Evolutionary conservation across 1,140 invertebrate genomes (phyloP).

Genomic region (Leptestheria dahalacensis): DNA sequence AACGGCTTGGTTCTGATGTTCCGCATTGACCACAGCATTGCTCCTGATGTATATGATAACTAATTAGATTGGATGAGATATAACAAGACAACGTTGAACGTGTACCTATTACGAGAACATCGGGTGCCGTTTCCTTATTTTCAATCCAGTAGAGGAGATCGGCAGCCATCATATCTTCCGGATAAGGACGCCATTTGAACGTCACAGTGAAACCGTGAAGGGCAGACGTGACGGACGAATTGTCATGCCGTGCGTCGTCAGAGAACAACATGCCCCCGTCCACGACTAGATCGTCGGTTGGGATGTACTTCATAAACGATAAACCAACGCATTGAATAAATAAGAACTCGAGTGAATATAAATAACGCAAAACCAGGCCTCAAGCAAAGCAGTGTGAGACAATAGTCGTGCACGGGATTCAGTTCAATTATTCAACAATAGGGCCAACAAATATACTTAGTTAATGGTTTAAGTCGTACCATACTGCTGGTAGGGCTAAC

Average conservation of each 20-base stretch:
- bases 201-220: neutral
- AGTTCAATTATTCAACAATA: too few species aligned
- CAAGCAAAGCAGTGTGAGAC: too few species aligned
- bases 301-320: neutral
- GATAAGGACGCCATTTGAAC: neutral
- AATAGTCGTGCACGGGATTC: too few species aligned
- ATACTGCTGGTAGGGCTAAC: too few species aligned
- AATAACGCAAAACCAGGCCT: too few species aligned
- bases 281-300: neutral
- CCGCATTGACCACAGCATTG: neutral
- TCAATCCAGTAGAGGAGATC: neutral
- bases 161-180: neutral
- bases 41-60: too few species aligned
- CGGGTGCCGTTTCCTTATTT: neutral
- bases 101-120: neutral
- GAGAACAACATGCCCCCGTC: neutral
- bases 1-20: neutral
- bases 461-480: too few species aligned
- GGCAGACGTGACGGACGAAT: neutral
- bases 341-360: too few species aligned
- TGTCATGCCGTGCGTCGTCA: neutral
- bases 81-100: too few species aligned
- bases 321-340: too few species aligned
- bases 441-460: too few species aligned
- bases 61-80: too few species aligned